Evolutionary conservation across 2,888 invertebrate genomes (phyloP), one percentile per base, ranked within the genome.

Genomic region (Cenopis cana): DNA sequence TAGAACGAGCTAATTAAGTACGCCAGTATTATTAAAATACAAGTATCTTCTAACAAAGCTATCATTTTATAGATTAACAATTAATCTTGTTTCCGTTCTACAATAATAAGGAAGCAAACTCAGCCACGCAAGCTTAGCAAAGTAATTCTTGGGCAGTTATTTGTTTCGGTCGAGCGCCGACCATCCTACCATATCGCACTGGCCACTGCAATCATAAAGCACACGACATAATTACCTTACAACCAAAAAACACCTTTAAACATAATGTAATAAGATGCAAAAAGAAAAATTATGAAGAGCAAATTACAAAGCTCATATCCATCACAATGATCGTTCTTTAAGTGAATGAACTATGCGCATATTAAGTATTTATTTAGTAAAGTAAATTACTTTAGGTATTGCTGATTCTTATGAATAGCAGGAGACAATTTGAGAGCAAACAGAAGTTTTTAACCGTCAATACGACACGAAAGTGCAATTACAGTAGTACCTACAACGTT

Each of bases 141-240:
- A 64, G 61, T 60, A 81, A 77, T 77, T 82, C 82, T 64, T 83
- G 83, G 82, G 82, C 85, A 86, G 84, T 86, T 85, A 88, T 85
- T 82, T 80, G 75, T 75, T 79, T 87, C 87, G 92, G 85, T 88
- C 82, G 83, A 88, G 86, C 79, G 86, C 83, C 74, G 79, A 79
- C 80, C 91, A 91, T 75, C 90, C 82, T 90, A 91, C 86, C 93
- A 92, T 92, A 92, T 88, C 92, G 90, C 88, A 90, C 89, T 64
- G 73, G 74, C 75, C 75, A 74, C 74, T 75, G 78, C 81, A 76
- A 73, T 87, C 85, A 85, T 86, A 83, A 80, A 62, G 77, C 74
- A 82, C 77, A 81, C 80, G 76, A 81, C 78, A 81, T 79, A 79
- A 78, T 76, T 75, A 74, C 41, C 50, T 18, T 55, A 62, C 73